Evolutionary conservation across 1,140 invertebrate genomes (phyloP).

Genomic region (Macrostomum lignano): DNA sequence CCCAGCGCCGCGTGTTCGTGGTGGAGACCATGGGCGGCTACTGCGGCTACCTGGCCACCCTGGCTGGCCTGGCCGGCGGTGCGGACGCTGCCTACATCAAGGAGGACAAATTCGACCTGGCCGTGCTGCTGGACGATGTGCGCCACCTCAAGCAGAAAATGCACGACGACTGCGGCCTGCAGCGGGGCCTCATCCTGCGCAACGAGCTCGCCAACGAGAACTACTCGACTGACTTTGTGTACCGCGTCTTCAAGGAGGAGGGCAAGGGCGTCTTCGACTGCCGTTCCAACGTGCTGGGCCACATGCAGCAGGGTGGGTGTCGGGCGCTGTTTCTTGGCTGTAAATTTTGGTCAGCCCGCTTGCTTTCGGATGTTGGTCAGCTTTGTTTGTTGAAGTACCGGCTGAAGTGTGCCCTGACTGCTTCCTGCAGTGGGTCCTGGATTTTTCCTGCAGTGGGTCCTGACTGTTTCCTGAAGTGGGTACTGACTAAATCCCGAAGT

Average conservation of each 20-base stretch:
- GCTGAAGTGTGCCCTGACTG: no score
- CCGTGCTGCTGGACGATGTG: conserved; percentile 47
- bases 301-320: conserved; percentile 33
- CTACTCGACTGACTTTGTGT: conserved; percentile 88
- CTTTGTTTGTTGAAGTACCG: no score
- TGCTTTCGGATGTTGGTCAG: no score
- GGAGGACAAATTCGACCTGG: conserved; percentile 78
- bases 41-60: conserved; percentile 81
- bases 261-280: conserved; percentile 59
- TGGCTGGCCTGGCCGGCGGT: conserved; percentile 71
- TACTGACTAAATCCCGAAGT: no score
- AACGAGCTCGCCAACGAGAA: conserved; percentile 86
- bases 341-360: no score
- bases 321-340: no score
- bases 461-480: no score
- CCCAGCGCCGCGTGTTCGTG: conserved; percentile 42
- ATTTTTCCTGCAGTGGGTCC: no score
- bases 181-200: conserved; percentile 67
- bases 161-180: conserved; percentile 61
- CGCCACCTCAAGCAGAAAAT: conserved; percentile 79
- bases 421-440: no score
- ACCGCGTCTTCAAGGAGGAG: conserved; percentile 72
- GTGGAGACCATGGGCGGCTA: conserved; percentile 98
- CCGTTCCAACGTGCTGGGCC: conserved; percentile 60
- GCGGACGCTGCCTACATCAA: conserved; percentile 95